Base-by-base conservation (phyloP, 1,140 invertebrate species). In the Radopholus similis region DNA sequence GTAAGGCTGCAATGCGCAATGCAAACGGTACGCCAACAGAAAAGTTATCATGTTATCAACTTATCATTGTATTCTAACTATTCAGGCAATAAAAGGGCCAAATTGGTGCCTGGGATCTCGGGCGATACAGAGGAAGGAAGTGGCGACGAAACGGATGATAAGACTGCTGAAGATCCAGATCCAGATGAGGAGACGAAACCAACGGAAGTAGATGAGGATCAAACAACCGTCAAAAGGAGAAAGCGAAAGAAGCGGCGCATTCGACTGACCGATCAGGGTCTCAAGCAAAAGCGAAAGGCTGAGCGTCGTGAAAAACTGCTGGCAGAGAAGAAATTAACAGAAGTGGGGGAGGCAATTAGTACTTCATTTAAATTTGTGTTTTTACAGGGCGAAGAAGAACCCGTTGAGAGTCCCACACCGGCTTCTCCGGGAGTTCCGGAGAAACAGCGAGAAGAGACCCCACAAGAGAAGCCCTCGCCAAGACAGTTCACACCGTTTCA, bases 401-500 rank as follows among this genome's bases (percentile, higher is more conserved):
- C n/a, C 30, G 8, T 37, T n/a, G 73, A 62, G 13, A 35, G 32
- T 37, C 38, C 15, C 11, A 23, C 37, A 4, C 8, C 58, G 47
- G 44, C 18, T 30, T 42, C 64, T 34, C 44, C 26, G 4, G 74
- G 59, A 38, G 54, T 15, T 8, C 30, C 15, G 8, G 37, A 64
- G 44, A 38, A 34, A 13, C 28, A 49, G 28, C n/a, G 13, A 26
- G 30, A 47, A 67, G 60, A 54, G 11, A 30, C 23, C 13, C 66
- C 44, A 70, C 26, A 56, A 28, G 18, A 60, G 32, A 56, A 70
- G 8, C 68, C 74, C 28, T 49, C 32, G 34, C 32, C 72, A 2
- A 13, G 15, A 38, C 32, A 23, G 18, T 77, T 64, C 44, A 67
- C 75, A 1, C 63, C 80, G 6, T 73, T 81, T 30, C 78, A 81